phyloP scores from a whole-genome alignment of 2,113 vertebrate species.

The Archocentrus centrarchus region DNA sequence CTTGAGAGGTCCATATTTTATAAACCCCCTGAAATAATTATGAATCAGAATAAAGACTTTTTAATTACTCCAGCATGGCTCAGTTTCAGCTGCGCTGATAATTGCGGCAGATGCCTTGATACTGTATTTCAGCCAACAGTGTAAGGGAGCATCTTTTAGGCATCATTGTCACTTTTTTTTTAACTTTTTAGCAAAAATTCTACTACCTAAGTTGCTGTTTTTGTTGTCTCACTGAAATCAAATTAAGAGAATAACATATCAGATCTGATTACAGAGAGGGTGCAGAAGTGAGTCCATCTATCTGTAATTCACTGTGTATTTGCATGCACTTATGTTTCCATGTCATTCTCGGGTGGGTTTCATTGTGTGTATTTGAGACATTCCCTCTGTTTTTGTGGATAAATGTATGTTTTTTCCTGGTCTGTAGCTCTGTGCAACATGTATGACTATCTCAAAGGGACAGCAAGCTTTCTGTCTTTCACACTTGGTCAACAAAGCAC shows the following conservation, averaged over 20 bases:
- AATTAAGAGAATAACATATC: slow-evolving; percentile 20
- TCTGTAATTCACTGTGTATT: neutral
- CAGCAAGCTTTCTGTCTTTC: slow-evolving; percentile 53
- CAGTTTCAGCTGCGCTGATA: slow-evolving; percentile 12
- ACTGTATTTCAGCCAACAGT: slow-evolving; percentile 12
- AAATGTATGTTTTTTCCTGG: slow-evolving; percentile 27
- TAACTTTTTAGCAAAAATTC: neutral
- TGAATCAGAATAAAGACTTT: slow-evolving; percentile 52
- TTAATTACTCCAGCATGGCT: slow-evolving; percentile 54
- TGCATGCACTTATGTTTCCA: slow-evolving; percentile 2
- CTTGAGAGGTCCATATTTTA: slow-evolving; percentile 50
- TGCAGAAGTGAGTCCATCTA: slow-evolving; percentile 13
- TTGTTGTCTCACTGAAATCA: slow-evolving; percentile 41
- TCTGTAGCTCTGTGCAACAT: slow-evolving; percentile 57
- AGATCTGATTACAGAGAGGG: slow-evolving; percentile 31
- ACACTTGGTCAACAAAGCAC: slow-evolving; percentile 53
- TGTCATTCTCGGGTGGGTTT: slow-evolving; percentile 12
- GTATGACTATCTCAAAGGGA: slow-evolving; percentile 65
- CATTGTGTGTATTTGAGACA: slow-evolving; percentile 5
- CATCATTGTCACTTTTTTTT: neutral
- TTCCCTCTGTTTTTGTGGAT: slow-evolving; percentile 27
- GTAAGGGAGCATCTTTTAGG: slow-evolving; percentile 30
- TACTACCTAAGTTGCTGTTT: slow-evolving; percentile 27
- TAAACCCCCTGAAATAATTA: slow-evolving; percentile 61
- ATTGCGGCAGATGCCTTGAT: slow-evolving; percentile 28